Evolutionary conservation across 23 tunicate genomes (phyloP).

Genomic region (Halocynthia roretzi): DNA sequence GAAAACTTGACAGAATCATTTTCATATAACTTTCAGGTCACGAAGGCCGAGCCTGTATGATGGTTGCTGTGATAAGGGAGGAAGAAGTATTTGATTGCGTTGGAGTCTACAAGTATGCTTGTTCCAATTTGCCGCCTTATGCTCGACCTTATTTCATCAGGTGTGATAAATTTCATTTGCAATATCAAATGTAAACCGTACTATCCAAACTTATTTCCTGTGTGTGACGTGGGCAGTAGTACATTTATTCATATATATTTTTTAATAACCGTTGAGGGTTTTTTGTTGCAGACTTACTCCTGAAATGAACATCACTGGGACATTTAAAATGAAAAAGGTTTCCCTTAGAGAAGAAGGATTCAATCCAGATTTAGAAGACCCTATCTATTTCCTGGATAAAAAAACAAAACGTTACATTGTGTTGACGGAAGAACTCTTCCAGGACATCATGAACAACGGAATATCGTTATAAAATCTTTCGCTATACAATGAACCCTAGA

Average conservation of each 20-base stretch:
- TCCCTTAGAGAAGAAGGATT: constrained; percentile 55
- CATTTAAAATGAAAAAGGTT: constrained; percentile 58
- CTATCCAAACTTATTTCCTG: too few species aligned
- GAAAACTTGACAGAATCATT: too few species aligned
- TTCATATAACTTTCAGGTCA: constrained; percentile 19
- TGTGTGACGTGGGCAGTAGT: too few species aligned
- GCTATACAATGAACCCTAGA: too few species aligned
- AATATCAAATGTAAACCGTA: neutral
- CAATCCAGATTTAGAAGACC: constrained; percentile 26
- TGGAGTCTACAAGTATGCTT: constrained; percentile 36
- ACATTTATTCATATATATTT: too few species aligned
- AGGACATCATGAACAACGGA: too few species aligned
- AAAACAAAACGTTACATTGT: constrained; percentile 33
- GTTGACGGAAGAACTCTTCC: constrained; percentile 8
- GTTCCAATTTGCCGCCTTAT: constrained; percentile 42
- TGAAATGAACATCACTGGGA: constrained; percentile 72
- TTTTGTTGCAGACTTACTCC: constrained; percentile 21
- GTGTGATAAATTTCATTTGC: constrained; percentile 6
- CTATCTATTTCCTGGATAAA: constrained; percentile 46
- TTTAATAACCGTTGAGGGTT: too few species aligned
- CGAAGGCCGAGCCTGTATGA: constrained; percentile 89
- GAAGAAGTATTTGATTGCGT: constrained; percentile 26
- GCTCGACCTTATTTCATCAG: constrained; percentile 72
- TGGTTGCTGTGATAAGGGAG: constrained; percentile 31
- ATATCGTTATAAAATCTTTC: too few species aligned